Evolutionary conservation across 1,140 invertebrate genomes (phyloP).

Genomic region (Psix sp.): DNA sequence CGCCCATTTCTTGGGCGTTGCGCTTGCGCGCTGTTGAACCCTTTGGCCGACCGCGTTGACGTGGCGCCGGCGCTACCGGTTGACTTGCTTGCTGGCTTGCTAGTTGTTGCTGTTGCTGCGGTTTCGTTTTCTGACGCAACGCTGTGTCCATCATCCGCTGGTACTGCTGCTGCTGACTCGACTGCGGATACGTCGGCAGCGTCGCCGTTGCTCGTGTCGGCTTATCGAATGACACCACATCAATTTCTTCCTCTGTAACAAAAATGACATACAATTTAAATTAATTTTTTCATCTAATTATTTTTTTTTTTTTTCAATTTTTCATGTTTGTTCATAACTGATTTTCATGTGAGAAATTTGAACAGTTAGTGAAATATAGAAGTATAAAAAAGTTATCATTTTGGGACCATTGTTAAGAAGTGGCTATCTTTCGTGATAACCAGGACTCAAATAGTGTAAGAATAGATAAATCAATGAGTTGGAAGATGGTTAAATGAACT

Average conservation of each 20-base stretch:
- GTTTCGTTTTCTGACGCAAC: slow-evolving; percentile 62
- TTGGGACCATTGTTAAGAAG: too few species aligned
- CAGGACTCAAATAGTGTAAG: too few species aligned
- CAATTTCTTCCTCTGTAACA: slow-evolving; percentile 88
- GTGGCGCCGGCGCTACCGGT: slow-evolving; percentile 74
- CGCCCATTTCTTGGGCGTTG: slow-evolving; percentile 12
- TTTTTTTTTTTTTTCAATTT: not conserved
- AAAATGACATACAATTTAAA: not conserved
- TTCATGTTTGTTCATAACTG: not conserved
- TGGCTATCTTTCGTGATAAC: too few species aligned
- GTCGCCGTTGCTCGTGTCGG: slow-evolving; percentile 72
- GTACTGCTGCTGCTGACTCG: slow-evolving; percentile 79
- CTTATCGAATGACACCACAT: slow-evolving; percentile 85
- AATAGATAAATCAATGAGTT: too few species aligned
- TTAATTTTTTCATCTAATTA: not conserved
- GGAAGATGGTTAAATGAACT: too few species aligned
- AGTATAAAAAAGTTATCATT: too few species aligned
- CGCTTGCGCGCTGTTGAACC: slow-evolving; percentile 39
- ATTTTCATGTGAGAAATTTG: too few species aligned
- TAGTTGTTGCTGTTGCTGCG: slow-evolving; percentile 10
- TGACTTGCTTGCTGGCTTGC: slow-evolving; percentile 67
- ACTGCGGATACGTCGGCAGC: slow-evolving; percentile 80
- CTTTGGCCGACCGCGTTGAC: slow-evolving; percentile 28
- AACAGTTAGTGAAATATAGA: too few species aligned
- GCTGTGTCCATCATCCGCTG: slow-evolving; percentile 79